These are phyloP conservation scores for Cybosia mesomella DNA, from an alignment of 2,888 invertebrate species.

Conservation along the genomic window DNA sequence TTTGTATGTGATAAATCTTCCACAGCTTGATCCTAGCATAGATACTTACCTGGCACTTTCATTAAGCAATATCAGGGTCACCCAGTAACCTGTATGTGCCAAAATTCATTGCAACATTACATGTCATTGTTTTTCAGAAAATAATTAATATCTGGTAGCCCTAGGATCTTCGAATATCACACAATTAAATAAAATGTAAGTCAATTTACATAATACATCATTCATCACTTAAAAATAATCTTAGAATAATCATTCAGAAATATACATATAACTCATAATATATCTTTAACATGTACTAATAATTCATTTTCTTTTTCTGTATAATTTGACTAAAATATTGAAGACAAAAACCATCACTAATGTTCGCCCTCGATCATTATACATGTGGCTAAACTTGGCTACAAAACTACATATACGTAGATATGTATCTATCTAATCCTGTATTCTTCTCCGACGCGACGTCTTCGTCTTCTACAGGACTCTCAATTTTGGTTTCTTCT, in stretches of 20 bases:
- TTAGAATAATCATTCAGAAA: no score
- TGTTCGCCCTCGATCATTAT: conserved; percentile 15
- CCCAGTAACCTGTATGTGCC: no score
- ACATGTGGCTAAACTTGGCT: background rate
- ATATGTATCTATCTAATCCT: conserved; percentile 77
- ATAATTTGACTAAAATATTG: background rate
- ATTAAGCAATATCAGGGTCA: no score
- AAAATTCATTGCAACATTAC: no score
- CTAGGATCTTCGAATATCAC: no score
- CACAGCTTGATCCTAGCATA: no score
- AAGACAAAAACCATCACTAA: background rate
- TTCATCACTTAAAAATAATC: background rate
- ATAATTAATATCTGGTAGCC: no score
- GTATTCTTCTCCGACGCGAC: conserved; percentile 62
- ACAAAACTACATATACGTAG: conserved; percentile 75
- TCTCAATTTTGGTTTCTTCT: conserved; percentile 57
- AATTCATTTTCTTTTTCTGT: no score
- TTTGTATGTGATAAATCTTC: no score
- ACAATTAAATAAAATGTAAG: no score
- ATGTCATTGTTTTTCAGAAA: no score
- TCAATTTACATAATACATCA: background rate
- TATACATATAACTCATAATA: background rate
- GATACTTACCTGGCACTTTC: no score
- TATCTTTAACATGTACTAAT: background rate
- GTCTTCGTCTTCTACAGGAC: conserved; percentile 48